These are phyloP conservation scores for Neomonachus schauinslandi DNA, from an alignment of 2,113 vertebrate genomes.

Conservation along the genomic window DNA sequence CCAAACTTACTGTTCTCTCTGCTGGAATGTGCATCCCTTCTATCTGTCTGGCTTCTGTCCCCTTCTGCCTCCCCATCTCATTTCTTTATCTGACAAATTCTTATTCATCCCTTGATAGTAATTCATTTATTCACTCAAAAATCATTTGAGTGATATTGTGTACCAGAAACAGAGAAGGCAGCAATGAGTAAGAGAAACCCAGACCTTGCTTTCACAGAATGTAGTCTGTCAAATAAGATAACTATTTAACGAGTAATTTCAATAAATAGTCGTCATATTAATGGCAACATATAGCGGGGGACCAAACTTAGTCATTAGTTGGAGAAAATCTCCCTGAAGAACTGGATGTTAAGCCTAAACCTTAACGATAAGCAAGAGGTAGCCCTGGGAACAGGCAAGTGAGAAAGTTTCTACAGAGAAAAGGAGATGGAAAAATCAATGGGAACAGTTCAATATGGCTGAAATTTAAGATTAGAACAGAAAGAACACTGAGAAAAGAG, in stretches of 20 bases:
- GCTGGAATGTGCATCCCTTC: neutral
- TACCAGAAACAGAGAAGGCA: neutral
- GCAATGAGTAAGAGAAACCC: neutral
- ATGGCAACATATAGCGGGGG: neutral
- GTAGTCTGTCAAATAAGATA: neutral
- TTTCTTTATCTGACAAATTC: neutral
- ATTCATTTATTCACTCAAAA: neutral
- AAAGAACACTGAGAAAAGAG: neutral
- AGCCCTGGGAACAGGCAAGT: neutral
- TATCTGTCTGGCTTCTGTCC: neutral
- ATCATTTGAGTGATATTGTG: neutral
- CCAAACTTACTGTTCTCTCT: neutral
- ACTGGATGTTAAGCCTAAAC: neutral
- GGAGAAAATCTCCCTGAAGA: neutral
- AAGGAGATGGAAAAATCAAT: neutral
- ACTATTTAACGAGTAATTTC: constrained; percentile 14
- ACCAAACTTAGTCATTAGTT: neutral
- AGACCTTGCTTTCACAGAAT: neutral
- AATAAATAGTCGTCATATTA: neutral
- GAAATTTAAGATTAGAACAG: neutral
- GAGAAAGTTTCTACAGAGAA: neutral
- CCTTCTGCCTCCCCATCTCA: neutral
- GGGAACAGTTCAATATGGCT: neutral
- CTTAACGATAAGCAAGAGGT: neutral
- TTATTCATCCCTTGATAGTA: neutral